Base-by-base conservation (phyloP, 1,140 invertebrate species). In the Chrysomallon squamiferum region DNA sequence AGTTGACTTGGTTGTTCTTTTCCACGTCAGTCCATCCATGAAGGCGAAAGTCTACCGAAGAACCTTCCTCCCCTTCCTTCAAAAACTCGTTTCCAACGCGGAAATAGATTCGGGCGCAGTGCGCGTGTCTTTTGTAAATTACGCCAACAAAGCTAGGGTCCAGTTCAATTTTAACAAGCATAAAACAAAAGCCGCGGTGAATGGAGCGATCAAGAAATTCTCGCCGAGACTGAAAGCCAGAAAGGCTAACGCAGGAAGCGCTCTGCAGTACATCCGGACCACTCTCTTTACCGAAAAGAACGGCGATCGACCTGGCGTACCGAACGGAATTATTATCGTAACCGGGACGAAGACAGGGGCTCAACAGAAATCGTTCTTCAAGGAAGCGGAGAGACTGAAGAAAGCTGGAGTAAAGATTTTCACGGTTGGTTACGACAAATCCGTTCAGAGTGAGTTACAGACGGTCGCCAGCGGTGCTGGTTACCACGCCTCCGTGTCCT, bases 91-190 rank as follows among this genome's bases (percentile, higher is more conserved):
- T 4, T 41, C 52, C 7, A 64, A 68, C 56, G 73, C 75, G 9
- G 62, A 71, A 25, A 75, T 81, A 38, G 79, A 74, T 57, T 43
- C 62, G n/a, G 76, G 73, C 27, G 62, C 69, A 22, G 69, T 76
- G 0, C 66, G 73, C 4, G 71, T 76, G 7, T 68, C 76, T 9
- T 38, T 78, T 13, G 61, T 75, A 6, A 72, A 66, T 7, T 80
- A 73, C 68, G 72, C 69, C 50, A 77, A 69, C 45, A 56, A 69
- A 15, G 69, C 72, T 2, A 38, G 52, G n/a, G 32, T 75, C 2
- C 58, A 79, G 60, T 83, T 83, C 56, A 47, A 80, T 56, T 54
- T 83, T 35, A 68, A 74, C 57, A 62, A 63, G 2, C 66, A 72
- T 49, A 43, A 25, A 13, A 68, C 74, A 27, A 70, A 68, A 62